A percentile compares a stretch with the other conserved stretches of the same genome.
These are phyloP conservation scores for Alfaro cultratus DNA, from an alignment of 2,797 vertebrate species.

Conservation along the genomic window DNA sequence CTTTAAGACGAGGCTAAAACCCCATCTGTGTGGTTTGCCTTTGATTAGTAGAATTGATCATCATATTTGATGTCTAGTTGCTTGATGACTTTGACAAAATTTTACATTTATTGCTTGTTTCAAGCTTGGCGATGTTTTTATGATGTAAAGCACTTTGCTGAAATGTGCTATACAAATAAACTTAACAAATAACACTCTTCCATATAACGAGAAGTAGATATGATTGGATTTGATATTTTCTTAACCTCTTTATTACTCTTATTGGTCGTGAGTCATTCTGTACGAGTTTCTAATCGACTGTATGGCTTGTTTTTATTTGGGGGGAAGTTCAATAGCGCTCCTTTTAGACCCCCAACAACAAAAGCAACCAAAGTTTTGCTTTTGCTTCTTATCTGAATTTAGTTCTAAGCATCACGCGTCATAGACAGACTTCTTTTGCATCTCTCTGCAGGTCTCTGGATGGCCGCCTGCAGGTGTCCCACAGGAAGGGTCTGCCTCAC, in stretches of 20 bases:
- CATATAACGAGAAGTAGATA: background rate
- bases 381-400: background rate
- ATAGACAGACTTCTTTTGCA: background rate
- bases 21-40: too few relatives aligned
- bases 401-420: background rate
- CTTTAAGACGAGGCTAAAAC: too few relatives aligned
- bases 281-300: background rate
- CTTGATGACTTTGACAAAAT: too few relatives aligned
- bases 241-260: background rate
- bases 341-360: background rate
- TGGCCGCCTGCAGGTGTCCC: slow-evolving; percentile 95
- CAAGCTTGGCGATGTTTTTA: too few relatives aligned
- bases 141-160: too few relatives aligned
- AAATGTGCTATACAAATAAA: too few relatives aligned
- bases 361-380: background rate
- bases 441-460: slow-evolving; percentile 89
- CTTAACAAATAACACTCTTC: background rate
- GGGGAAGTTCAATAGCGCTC: background rate
- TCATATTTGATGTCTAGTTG: too few relatives aligned
- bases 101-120: too few relatives aligned
- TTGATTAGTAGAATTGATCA: too few relatives aligned
- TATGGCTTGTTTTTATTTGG: background rate
- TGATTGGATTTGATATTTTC: background rate
- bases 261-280: background rate
- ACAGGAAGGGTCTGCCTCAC: slow-evolving; percentile 96